Evolutionary conservation across 2,888 invertebrate genomes (phyloP).

Genomic region (Calliopum simillimum): DNA sequence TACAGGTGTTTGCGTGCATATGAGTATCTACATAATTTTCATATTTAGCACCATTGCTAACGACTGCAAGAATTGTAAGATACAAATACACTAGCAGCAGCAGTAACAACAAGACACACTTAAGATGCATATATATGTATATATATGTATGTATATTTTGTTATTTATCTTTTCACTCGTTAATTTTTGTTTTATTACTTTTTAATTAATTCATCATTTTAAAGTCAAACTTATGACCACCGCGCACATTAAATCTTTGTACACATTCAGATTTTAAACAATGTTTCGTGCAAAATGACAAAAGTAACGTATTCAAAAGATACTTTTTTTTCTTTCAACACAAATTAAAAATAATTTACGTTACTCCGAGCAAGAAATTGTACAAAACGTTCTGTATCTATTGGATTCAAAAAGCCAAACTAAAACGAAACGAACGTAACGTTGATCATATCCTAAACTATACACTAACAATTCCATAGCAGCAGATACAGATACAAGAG

Average conservation of each 20-base stretch:
- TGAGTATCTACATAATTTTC: not conserved
- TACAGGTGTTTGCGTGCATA: conserved; percentile 27
- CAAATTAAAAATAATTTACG: not conserved
- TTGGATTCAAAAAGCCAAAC: conserved; percentile 63
- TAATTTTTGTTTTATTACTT: not conserved
- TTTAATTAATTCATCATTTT: too few relatives aligned
- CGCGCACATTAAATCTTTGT: not conserved
- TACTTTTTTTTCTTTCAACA: not conserved
- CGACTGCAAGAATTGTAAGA: conserved; percentile 15
- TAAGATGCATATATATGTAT: too few relatives aligned
- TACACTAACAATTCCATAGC: conserved; percentile 34
- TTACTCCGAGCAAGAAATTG: conserved; percentile 18
- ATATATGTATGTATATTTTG: too few relatives aligned
- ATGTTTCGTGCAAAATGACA: not conserved
- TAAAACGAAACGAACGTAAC: conserved; percentile 63
- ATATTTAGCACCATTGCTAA: not conserved
- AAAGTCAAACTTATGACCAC: too few relatives aligned
- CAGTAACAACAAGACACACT: not conserved
- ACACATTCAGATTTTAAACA: conserved; percentile 5
- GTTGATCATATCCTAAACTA: conserved; percentile 59
- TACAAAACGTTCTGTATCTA: conserved; percentile 61
- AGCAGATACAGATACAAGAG: not conserved
- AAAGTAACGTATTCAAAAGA: too few relatives aligned
- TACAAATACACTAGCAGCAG: conserved; percentile 12
- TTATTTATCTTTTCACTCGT: too few relatives aligned